phyloP scores from a whole-genome alignment of 2,113 vertebrate species.

The Crotalus helleri region DNA sequence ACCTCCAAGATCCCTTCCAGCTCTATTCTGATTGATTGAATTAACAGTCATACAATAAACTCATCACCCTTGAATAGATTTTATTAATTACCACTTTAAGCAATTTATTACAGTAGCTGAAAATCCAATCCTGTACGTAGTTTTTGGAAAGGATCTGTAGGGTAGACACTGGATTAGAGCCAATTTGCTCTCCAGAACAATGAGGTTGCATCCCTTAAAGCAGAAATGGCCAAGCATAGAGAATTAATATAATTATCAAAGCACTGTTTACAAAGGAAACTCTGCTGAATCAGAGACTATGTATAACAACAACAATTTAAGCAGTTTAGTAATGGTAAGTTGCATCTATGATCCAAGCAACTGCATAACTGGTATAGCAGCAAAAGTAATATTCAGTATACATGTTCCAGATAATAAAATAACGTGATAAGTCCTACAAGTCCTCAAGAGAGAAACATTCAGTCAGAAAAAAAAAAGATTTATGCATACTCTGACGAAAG shows the following conservation, averaged over 20 bases:
- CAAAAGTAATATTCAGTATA: constrained; percentile 33
- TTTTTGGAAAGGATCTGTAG: not conserved
- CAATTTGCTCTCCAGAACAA: not conserved
- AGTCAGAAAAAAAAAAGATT: constrained; percentile 19
- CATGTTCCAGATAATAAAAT: constrained; percentile 44
- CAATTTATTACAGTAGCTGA: not conserved
- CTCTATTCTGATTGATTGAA: not conserved
- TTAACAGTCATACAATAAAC: not conserved
- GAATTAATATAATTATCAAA: not conserved
- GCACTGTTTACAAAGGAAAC: not conserved
- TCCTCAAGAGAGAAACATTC: constrained; percentile 39
- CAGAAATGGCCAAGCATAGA: not conserved
- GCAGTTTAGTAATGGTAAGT: constrained; percentile 42
- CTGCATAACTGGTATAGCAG: constrained; percentile 36
- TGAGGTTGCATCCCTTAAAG: not conserved
- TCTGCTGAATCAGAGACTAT: not conserved
- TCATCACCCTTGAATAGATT: not conserved
- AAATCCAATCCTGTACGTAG: not conserved
- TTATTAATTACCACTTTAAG: not conserved
- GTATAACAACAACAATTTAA: constrained; percentile 32
- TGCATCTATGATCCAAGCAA: constrained; percentile 30
- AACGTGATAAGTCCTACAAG: constrained; percentile 29
- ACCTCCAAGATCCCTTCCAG: not conserved
- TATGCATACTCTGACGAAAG: not conserved
- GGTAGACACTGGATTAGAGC: not conserved